Conservation (phyloP, 2,113 vertebrate species). For the Atlantisia rogersi region DNA sequence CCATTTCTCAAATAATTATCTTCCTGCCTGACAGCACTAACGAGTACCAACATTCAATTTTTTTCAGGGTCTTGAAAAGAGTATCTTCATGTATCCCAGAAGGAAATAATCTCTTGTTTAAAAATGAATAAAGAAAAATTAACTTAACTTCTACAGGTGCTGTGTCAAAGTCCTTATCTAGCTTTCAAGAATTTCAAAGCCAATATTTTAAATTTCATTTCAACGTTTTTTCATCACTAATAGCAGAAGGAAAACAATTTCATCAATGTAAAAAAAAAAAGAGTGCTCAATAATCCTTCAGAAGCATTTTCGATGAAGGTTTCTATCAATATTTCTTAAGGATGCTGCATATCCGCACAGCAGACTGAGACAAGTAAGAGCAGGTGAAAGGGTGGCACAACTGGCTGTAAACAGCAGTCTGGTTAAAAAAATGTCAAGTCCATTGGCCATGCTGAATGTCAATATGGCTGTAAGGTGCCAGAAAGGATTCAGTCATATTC, state of each 20-base stretch:
- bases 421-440: background rate
- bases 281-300: background rate
- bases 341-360: background rate
- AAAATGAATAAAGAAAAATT: slow-evolving; percentile 44
- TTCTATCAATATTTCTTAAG: background rate
- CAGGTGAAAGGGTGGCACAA: background rate
- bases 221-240: background rate
- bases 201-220: background rate
- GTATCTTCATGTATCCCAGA: background rate
- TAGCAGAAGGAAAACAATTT: background rate
- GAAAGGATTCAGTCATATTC: background rate
- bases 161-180: background rate
- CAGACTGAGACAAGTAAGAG: background rate
- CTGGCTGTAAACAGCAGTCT: background rate
- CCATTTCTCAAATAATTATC: background rate
- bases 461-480: background rate
- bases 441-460: background rate
- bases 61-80: slow-evolving; percentile 23
- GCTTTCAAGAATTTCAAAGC: background rate
- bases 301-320: background rate
- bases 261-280: background rate
- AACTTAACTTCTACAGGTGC: background rate
- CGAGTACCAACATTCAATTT: background rate
- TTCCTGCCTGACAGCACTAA: background rate
- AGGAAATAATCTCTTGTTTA: slow-evolving; percentile 16